These are phyloP conservation scores for Dendrolimus pini DNA, from an alignment of 2,888 invertebrate species.

Conservation along the genomic window DNA sequence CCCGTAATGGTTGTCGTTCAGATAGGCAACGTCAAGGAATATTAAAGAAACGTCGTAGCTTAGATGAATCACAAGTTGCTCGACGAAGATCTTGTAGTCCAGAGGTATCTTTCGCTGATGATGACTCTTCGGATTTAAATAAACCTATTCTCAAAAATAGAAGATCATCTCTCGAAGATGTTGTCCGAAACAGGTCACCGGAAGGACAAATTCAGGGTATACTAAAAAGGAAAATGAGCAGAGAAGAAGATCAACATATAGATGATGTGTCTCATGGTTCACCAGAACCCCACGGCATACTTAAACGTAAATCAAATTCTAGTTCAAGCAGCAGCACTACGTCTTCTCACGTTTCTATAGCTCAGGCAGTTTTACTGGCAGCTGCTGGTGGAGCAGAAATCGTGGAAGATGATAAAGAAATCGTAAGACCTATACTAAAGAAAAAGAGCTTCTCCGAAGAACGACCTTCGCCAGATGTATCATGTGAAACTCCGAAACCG, in stretches of 20 bases:
- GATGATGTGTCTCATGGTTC: slow-evolving; percentile 79
- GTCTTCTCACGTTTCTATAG: slow-evolving; percentile 81
- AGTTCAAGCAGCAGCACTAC: slow-evolving; percentile 80
- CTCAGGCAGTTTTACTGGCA: slow-evolving; percentile 80
- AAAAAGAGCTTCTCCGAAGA: slow-evolving; percentile 88
- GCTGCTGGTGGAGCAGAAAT: slow-evolving; percentile 78
- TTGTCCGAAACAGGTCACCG: slow-evolving; percentile 79
- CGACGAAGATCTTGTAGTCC: slow-evolving; percentile 83
- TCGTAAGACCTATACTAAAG: slow-evolving; percentile 87
- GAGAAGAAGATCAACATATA: slow-evolving; percentile 79
- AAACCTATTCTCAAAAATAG: slow-evolving; percentile 82
- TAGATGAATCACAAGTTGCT: slow-evolving; percentile 86
- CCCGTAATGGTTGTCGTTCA: slow-evolving; percentile 72
- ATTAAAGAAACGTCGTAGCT: slow-evolving; percentile 87
- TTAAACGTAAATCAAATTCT: slow-evolving; percentile 86
- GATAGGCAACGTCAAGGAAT: slow-evolving; percentile 84
- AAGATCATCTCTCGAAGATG: slow-evolving; percentile 83
- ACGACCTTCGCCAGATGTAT: slow-evolving; percentile 69
- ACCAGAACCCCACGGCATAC: slow-evolving; percentile 85
- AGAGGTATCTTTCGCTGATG: slow-evolving; percentile 79
- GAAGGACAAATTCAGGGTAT: slow-evolving; percentile 81
- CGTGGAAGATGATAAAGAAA: slow-evolving; percentile 75
- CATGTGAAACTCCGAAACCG: slow-evolving; percentile 79
- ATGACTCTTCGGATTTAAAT: slow-evolving; percentile 73
- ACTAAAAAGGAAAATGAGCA: slow-evolving; percentile 81